Evolutionary conservation across 2,888 invertebrate species (phyloP).

Genomic region (Brachyptera putata): DNA sequence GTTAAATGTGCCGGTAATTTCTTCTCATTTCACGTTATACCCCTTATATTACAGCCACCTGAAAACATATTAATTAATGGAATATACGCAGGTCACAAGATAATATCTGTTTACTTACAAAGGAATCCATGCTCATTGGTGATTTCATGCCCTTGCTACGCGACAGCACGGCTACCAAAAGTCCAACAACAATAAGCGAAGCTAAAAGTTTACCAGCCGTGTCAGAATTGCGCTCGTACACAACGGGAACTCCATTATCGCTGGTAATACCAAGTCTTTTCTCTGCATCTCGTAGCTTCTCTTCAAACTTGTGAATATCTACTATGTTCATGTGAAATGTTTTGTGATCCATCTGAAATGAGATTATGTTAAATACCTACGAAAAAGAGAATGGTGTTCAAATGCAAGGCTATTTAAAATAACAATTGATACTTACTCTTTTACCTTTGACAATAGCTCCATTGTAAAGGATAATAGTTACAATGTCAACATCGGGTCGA

Average conservation of each 20-base stretch:
- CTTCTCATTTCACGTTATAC: too few relatives aligned
- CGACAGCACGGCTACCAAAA: conserved; percentile 63
- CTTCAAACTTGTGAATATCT: conserved; percentile 81
- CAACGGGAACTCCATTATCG: conserved; percentile 70
- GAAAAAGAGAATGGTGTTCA: too few relatives aligned
- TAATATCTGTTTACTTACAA: conserved; percentile 75
- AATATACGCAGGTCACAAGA: too few relatives aligned
- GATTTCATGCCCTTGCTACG: conserved; percentile 62
- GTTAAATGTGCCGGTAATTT: too few relatives aligned
- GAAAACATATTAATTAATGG: too few relatives aligned
- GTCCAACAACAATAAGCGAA: conserved; percentile 61
- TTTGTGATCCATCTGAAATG: conserved; percentile 57
- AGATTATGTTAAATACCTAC: too few relatives aligned
- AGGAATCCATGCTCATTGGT: conserved; percentile 70
- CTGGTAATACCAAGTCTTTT: conserved; percentile 71
- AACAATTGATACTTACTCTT: conserved; percentile 51
- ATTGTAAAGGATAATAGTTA: conserved; percentile 77
- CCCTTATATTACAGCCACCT: too few relatives aligned
- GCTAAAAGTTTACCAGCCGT: conserved; percentile 66
- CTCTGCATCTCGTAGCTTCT: conserved; percentile 83
- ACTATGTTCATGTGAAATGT: conserved; percentile 82
- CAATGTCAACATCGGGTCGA: conserved; percentile 77
- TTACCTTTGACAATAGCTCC: conserved; percentile 84
- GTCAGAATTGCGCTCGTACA: conserved; percentile 76
- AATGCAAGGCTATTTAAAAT: not conserved